Evolutionary conservation across 2,888 invertebrate genomes (phyloP).

Genomic region (Drosophila pegasa): DNA sequence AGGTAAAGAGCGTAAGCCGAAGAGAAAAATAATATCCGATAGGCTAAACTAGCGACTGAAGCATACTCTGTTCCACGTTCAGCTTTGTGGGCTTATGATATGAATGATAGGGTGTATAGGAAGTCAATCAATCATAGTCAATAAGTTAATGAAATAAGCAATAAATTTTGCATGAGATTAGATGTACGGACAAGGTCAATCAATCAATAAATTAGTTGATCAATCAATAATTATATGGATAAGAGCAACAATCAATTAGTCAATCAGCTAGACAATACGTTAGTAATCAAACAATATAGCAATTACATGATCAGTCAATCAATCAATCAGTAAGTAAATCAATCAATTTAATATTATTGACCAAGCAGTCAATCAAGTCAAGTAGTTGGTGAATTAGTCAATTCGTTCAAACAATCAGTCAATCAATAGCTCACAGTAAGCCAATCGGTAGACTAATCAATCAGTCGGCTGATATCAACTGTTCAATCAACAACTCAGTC

Average conservation of each 20-base stretch:
- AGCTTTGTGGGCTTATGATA: too few relatives aligned
- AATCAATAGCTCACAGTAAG: too few relatives aligned
- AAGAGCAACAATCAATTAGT: too few relatives aligned
- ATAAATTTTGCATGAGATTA: too few relatives aligned
- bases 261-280: background rate
- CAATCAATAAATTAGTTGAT: too few relatives aligned
- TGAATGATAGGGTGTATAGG: background rate
- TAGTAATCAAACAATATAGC: background rate
- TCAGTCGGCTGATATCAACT: background rate
- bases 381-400: background rate
- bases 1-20: conserved; percentile 11
- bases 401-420: background rate
- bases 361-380: background rate
- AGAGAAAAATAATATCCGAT: background rate
- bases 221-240: too few relatives aligned
- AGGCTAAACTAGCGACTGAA: background rate
- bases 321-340: background rate
- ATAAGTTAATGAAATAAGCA: background rate
- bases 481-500: background rate
- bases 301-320: too few relatives aligned
- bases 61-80: conserved; percentile 1
- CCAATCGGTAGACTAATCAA: background rate
- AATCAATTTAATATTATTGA: background rate
- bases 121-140: background rate
- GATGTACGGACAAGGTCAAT: too few relatives aligned